phyloP scores from a whole-genome alignment of 2,797 vertebrate species.

The Babyrousa celebensis region DNA sequence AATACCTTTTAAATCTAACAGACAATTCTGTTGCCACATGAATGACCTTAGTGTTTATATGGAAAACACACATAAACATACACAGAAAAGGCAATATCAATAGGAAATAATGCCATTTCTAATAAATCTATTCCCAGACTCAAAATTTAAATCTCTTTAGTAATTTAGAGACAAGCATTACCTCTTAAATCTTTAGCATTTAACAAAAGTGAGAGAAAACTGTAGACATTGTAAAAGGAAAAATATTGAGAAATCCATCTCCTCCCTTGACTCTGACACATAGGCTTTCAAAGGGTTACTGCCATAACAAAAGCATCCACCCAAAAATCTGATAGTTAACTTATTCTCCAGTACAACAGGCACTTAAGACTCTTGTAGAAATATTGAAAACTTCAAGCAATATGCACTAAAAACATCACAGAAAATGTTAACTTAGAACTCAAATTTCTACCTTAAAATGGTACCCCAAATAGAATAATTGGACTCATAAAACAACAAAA shows the following conservation, averaged over 20 bases:
- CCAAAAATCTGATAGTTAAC: background rate
- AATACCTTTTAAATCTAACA: conserved; percentile 40
- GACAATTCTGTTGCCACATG: background rate
- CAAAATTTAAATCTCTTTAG: background rate
- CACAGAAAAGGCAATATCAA: background rate
- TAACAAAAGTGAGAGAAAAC: conserved; percentile 58
- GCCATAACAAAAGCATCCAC: background rate
- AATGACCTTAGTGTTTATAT: conserved; percentile 11
- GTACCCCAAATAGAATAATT: conserved; percentile 40
- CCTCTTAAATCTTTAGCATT: conserved; percentile 19
- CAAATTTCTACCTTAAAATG: conserved; percentile 26
- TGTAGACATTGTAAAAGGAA: background rate
- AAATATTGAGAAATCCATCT: conserved; percentile 53
- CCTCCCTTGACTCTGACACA: conserved; percentile 54
- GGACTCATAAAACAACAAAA: conserved; percentile 5
- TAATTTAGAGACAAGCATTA: background rate
- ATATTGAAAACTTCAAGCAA: conserved; percentile 21
- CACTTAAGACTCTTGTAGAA: background rate
- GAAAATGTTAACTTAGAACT: conserved; percentile 49
- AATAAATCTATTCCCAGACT: background rate
- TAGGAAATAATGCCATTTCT: background rate
- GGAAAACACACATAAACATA: background rate
- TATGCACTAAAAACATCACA: background rate
- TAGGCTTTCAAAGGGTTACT: conserved; percentile 23
- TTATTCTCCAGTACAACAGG: background rate